A percentile compares a stretch with the other conserved stretches of the same genome.
phyloP scores from a whole-genome alignment of 2,888 invertebrate species.

The Calliopum simillimum region DNA sequence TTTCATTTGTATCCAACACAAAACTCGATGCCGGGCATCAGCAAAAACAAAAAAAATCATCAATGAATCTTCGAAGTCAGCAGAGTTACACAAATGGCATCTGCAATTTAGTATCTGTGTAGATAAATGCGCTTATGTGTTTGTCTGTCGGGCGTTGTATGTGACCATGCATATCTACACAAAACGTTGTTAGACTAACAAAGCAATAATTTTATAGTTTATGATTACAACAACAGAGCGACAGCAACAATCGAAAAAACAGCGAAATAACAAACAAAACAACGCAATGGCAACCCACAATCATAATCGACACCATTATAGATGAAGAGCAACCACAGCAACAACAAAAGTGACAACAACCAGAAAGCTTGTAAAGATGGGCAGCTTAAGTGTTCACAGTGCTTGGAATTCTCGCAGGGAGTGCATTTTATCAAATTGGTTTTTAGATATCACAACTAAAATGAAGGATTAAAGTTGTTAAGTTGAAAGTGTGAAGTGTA shows the following conservation, averaged over 20 bases:
- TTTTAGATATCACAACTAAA: too few species aligned
- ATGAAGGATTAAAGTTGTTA: too few species aligned
- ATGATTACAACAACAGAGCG: constrained; percentile 22
- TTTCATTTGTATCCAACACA: too few species aligned
- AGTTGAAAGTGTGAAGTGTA: too few species aligned
- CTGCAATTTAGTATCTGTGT: constrained; percentile 22
- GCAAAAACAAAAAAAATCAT: neutral
- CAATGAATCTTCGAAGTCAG: neutral
- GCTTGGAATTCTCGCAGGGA: too few species aligned
- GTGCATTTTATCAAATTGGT: too few species aligned
- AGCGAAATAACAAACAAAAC: constrained; percentile 1
- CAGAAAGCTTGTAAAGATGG: neutral
- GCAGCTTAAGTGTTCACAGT: too few species aligned
- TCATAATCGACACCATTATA: constrained; percentile 26
- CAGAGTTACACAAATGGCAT: constrained; percentile 7
- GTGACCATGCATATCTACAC: too few species aligned
- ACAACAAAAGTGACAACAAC: constrained; percentile 1
- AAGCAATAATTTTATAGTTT: constrained; percentile 34
- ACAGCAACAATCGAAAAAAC: constrained; percentile 3
- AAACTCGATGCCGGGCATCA: neutral
- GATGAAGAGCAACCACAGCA: neutral
- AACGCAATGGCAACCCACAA: constrained; percentile 30
- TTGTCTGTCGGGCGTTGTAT: neutral
- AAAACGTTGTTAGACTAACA: too few species aligned
- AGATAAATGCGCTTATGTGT: too few species aligned